Base-by-base conservation (phyloP, 2,113 vertebrate genomes). In the Pyxicephalus adspersus region DNA sequence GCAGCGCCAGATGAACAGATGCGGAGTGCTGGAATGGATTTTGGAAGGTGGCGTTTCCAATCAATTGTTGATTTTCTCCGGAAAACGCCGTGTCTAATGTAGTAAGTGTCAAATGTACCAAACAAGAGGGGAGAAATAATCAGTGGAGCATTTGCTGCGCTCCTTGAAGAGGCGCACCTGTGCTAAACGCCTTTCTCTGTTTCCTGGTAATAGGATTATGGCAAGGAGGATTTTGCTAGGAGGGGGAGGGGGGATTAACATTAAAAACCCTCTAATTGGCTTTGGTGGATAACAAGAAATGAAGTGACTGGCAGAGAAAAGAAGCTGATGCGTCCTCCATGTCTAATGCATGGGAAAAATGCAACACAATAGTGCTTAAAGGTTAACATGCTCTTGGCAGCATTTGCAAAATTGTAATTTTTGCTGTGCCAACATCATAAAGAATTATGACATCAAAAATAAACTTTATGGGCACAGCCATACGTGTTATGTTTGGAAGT, bases 11-110 rank as follows among this genome's bases (percentile, higher is more conserved):
- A 83, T 72, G 67, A 71, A 76, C 58, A 85, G 26, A 66, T 65
- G 55, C 18, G 63, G 0, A 1, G 34, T 66, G n/a, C 15, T 65
- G 38, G 19, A 45, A 51, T 45, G 13, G 38, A 64, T 3, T 0
- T 73, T 77, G 58, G 77, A 87, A 87, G 54, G 80, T 79, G 88
- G 74, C 87, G 85, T 83, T 86, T 80, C 82, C 84, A 86, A 83
- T 73, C 17, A 34, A 60, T 72, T 82, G 86, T 80, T 81, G 4
- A 82, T 83, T 25, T 81, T 85, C 78, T 75, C 26, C 86, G 86
- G 79, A 77, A 81, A 77, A 75, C 83, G 72, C 80, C 75, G 79
- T 50, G 81, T 73, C 80, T 74, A 87, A 84, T 85, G 82, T 84
- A 81, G 58, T 74, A 84, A 67, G 86, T 83, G 81, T 83, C 86